Evolutionary conservation across 2,797 vertebrate genomes (phyloP).

Genomic region (Pipistrellus nathusii): DNA sequence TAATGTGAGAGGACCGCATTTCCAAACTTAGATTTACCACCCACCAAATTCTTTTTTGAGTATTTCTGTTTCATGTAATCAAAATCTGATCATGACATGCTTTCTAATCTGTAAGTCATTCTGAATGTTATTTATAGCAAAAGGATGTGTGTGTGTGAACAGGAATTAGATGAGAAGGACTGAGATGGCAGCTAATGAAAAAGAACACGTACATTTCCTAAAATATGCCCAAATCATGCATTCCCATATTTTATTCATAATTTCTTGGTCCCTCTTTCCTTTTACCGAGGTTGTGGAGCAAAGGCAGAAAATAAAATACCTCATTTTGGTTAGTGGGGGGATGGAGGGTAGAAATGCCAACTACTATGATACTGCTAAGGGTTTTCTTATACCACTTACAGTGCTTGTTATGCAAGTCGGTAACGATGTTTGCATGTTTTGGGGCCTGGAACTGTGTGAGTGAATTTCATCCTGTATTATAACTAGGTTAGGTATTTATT

Average conservation of each 20-base stretch:
- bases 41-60: constrained; percentile 23
- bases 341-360: neutral
- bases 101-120: constrained; percentile 55
- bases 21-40: constrained; percentile 42
- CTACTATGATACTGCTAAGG: neutral
- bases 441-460: neutral
- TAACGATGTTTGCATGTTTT: constrained; percentile 15
- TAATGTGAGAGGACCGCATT: constrained; percentile 52
- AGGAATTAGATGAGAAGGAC: neutral
- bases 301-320: constrained; percentile 46
- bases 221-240: neutral
- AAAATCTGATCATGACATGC: neutral
- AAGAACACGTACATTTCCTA: neutral
- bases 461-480: constrained; percentile 29
- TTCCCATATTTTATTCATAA: constrained; percentile 21
- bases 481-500: constrained; percentile 32
- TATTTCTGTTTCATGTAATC: constrained; percentile 9
- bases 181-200: neutral
- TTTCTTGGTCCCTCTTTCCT: neutral
- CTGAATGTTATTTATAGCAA: constrained; percentile 39
- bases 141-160: neutral
- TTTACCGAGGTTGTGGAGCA: neutral
- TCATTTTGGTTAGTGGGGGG: neutral
- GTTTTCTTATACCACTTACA: constrained; percentile 1
- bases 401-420: constrained; percentile 11